These are phyloP conservation scores for Kryptolebias marmoratus DNA, from an alignment of 2,113 vertebrate genomes.

Conservation along the genomic window DNA sequence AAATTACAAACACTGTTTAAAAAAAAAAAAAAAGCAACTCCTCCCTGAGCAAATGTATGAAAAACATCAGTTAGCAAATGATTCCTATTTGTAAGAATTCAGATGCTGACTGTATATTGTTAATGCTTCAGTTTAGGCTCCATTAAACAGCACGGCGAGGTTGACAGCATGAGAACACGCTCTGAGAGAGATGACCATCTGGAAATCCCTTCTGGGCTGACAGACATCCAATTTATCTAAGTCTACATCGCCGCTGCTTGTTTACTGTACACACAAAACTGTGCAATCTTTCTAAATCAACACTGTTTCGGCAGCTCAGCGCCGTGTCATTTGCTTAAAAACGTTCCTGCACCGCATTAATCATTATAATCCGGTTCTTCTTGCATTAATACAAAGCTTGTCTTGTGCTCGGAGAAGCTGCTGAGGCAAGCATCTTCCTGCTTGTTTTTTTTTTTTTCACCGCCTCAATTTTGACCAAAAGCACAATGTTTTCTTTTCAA, in stretches of 20 bases:
- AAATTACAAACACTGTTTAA: background rate
- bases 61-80: constrained; percentile 3
- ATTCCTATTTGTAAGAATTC: background rate
- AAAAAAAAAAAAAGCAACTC: background rate
- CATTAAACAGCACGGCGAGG: constrained; percentile 2
- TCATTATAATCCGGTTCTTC: constrained; percentile 58
- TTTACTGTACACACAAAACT: constrained; percentile 45
- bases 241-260: constrained; percentile 39
- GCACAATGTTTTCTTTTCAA: constrained; percentile 29
- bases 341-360: constrained; percentile 53
- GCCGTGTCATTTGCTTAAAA: constrained; percentile 56
- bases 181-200: constrained; percentile 49
- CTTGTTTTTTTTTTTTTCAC: constrained; percentile 26
- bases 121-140: constrained; percentile 14
- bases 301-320: constrained; percentile 26
- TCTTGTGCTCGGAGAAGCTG: constrained; percentile 42
- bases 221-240: constrained; percentile 38
- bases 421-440: constrained; percentile 44
- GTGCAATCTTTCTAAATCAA: constrained; percentile 55
- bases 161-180: constrained; percentile 22
- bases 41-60: background rate
- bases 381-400: constrained; percentile 43
- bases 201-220: constrained; percentile 39
- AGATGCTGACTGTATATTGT: background rate
- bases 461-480: constrained; percentile 26